Conservation (phyloP, 1,140 invertebrate genomes). For the Nephila pilipes region DNA sequence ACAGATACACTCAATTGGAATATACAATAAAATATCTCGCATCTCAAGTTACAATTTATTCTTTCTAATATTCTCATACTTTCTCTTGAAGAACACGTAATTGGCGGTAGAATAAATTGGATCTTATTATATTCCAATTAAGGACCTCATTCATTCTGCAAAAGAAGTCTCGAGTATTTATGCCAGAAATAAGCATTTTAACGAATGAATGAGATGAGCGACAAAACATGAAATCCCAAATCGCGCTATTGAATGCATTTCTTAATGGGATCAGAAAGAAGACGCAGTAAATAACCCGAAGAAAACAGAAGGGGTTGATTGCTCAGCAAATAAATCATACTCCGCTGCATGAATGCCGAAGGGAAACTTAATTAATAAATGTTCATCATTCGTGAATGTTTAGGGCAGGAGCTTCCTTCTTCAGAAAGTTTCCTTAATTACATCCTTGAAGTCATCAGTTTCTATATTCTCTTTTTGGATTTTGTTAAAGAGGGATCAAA, state of each 20-base stretch:
- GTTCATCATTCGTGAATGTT: neutral
- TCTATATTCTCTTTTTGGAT: neutral
- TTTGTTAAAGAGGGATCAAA: slow-evolving; percentile 1
- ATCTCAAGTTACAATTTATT: neutral
- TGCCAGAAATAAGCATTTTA: neutral
- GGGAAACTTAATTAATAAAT: neutral
- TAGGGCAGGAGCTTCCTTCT: neutral
- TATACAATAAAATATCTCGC: neutral
- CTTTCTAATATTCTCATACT: neutral
- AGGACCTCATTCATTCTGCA: neutral
- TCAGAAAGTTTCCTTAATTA: neutral
- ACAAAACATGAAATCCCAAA: neutral
- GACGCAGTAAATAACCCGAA: neutral
- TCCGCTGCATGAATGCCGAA: neutral
- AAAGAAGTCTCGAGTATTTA: neutral
- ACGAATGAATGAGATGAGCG: neutral
- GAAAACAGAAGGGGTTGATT: neutral
- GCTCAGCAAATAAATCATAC: neutral
- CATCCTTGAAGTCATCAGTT: neutral
- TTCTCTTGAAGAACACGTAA: neutral
- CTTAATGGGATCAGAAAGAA: neutral
- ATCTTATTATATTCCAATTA: slow-evolving; percentile 14
- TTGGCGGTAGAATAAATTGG: neutral
- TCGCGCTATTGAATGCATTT: neutral
- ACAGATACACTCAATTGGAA: too few species aligned